phyloP scores from a whole-genome alignment of 1,140 invertebrate species.

The Papilio polyxenes region DNA sequence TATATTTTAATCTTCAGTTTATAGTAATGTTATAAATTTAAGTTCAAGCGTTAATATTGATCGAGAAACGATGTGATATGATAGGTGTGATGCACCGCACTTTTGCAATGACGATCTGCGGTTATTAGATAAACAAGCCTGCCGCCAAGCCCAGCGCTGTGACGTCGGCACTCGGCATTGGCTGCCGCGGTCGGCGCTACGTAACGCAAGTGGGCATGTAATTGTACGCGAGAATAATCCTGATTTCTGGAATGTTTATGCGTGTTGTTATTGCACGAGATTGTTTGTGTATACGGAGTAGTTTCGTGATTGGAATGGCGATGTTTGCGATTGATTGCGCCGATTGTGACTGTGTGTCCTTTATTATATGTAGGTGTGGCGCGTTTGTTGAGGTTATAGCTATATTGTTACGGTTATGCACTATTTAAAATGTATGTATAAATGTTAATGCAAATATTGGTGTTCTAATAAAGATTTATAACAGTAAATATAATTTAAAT shows the following conservation, averaged over 20 bases:
- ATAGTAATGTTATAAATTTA: too few relatives aligned
- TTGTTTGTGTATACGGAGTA: slow-evolving; percentile 34
- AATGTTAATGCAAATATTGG: background rate
- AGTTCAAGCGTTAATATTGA: background rate
- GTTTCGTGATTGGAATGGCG: slow-evolving; percentile 57
- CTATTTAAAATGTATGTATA: background rate
- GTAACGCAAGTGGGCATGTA: slow-evolving; percentile 52
- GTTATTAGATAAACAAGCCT: slow-evolving; percentile 35
- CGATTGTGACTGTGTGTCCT: background rate
- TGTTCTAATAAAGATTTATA: too few relatives aligned
- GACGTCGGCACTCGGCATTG: slow-evolving; percentile 32
- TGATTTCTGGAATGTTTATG: slow-evolving; percentile 70
- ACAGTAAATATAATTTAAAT: background rate
- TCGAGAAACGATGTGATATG: background rate
- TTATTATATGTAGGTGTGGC: background rate
- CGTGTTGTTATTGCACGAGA: slow-evolving; percentile 59
- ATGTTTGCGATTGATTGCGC: slow-evolving; percentile 57
- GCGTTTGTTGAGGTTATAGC: background rate
- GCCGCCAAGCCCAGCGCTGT: slow-evolving; percentile 27
- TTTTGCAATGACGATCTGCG: slow-evolving; percentile 29
- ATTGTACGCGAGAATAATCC: slow-evolving; percentile 60
- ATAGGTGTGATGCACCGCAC: slow-evolving; percentile 10
- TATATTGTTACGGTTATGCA: slow-evolving; percentile 7
- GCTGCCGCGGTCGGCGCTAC: slow-evolving; percentile 41
- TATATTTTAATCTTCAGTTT: too few relatives aligned